A percentile compares a stretch with the other conserved stretches of the same genome.
Conservation (phyloP, 2,888 invertebrate genomes). For the Caenorhabditis imperialis region DNA sequence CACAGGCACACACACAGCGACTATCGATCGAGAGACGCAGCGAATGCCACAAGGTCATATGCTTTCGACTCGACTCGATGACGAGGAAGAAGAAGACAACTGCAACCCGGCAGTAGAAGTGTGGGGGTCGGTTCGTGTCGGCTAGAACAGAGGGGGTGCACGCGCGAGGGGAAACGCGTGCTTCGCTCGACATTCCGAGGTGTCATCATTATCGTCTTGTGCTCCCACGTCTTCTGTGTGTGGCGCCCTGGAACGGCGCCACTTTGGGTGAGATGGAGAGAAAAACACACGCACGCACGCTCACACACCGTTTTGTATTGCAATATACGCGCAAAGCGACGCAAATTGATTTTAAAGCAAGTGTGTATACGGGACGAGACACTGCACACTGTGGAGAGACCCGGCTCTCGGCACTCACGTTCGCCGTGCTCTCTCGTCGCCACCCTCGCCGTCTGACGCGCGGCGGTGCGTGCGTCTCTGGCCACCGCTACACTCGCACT, state of each 20-base stretch:
- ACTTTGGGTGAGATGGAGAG: conserved; percentile 13
- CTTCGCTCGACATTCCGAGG: too few species aligned
- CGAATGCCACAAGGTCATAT: conserved; percentile 48
- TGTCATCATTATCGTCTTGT: too few species aligned
- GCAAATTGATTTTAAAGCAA: conserved; percentile 62
- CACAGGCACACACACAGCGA: conserved; percentile 33
- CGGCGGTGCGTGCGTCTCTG: conserved; percentile 18
- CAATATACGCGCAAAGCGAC: conserved; percentile 50
- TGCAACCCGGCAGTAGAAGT: too few species aligned
- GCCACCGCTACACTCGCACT: conserved; percentile 21
- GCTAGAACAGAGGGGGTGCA: too few species aligned
- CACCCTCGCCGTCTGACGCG: conserved; percentile 20
- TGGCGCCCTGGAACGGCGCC: conserved; percentile 21
- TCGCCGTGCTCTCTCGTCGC: conserved; percentile 9
- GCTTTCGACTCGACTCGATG: conserved; percentile 18
- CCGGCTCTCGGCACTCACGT: conserved; percentile 6
- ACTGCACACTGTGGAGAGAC: conserved; percentile 29
- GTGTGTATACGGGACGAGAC: conserved; percentile 41
- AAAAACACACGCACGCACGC: conserved; percentile 22
- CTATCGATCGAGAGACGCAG: conserved; percentile 47
- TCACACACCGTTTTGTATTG: conserved; percentile 55
- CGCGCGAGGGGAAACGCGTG: too few species aligned
- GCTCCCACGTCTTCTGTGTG: too few species aligned
- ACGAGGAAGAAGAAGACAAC: too few species aligned
- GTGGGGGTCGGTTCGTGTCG: too few species aligned